Evolutionary conservation across 2,113 vertebrate genomes (phyloP).

Genomic region (Urocolius indicus): DNA sequence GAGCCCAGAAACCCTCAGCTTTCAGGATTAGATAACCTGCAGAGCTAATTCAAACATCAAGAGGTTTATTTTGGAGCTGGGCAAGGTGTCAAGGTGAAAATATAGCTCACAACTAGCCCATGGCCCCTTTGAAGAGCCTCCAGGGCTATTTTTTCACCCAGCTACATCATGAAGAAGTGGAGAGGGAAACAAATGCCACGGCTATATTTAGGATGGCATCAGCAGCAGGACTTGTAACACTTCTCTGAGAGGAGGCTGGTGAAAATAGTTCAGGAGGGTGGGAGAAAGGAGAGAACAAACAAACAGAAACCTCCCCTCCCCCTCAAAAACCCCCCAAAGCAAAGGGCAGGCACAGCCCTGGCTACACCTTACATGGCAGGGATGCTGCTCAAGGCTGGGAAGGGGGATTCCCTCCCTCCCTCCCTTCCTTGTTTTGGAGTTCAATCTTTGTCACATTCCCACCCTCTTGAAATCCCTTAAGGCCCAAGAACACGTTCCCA

Average conservation of each 20-base stretch:
- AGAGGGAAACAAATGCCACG: constrained; percentile 60
- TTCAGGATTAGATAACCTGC: constrained; percentile 82
- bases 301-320: not conserved
- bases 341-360: not conserved
- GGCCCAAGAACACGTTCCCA: not conserved
- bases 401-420: not conserved
- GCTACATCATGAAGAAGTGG: constrained; percentile 73
- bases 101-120: constrained; percentile 76
- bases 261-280: constrained; percentile 20
- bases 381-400: not conserved
- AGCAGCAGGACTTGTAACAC: constrained; percentile 4
- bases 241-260: not conserved
- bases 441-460: not conserved
- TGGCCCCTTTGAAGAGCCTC: constrained; percentile 79
- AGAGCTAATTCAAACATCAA: constrained; percentile 75
- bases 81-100: constrained; percentile 82
- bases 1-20: constrained; percentile 14
- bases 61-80: constrained; percentile 77
- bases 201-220: constrained; percentile 78
- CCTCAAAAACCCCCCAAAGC: not conserved
- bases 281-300: not conserved
- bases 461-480: not conserved
- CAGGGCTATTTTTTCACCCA: constrained; percentile 78
- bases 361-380: not conserved
- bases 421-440: not conserved